Evolutionary conservation across 2,113 vertebrate genomes (phyloP).

Genomic region (Mastomys coucha): DNA sequence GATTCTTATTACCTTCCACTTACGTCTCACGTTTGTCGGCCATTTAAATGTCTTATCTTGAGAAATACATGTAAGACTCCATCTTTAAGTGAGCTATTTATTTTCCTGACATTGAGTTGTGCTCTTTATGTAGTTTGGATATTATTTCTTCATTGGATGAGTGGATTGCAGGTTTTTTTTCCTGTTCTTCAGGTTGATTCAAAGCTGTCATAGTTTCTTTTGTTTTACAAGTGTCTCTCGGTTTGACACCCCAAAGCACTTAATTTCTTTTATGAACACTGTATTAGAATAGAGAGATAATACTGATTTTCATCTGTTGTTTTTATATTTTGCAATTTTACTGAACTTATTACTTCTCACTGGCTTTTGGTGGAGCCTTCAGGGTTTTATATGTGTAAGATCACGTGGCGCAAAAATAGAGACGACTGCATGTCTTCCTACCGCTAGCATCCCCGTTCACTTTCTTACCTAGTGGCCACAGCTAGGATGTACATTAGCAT

Average conservation of each 20-base stretch:
- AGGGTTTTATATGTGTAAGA: neutral
- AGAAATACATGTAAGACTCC: neutral
- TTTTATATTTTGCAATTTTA: neutral
- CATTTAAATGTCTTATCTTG: neutral
- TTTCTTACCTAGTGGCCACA: neutral
- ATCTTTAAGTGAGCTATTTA: neutral
- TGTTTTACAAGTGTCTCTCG: neutral
- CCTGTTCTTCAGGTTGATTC: neutral
- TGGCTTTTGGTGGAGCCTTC: neutral
- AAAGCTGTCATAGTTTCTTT: neutral
- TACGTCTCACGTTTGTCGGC: neutral
- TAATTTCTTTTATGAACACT: neutral
- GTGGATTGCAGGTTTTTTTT: neutral
- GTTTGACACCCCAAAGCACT: neutral
- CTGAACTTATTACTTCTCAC: neutral
- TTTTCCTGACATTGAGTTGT: neutral
- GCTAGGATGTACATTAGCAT: neutral
- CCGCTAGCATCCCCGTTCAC: neutral
- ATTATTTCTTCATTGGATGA: neutral
- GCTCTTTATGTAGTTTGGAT: neutral
- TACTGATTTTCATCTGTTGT: neutral
- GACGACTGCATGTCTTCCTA: neutral
- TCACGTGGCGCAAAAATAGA: neutral
- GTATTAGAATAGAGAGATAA: neutral
- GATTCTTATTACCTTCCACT: neutral